These are phyloP conservation scores for Machimus atricapillus DNA, from an alignment of 2,888 invertebrate genomes.

Conservation along the genomic window DNA sequence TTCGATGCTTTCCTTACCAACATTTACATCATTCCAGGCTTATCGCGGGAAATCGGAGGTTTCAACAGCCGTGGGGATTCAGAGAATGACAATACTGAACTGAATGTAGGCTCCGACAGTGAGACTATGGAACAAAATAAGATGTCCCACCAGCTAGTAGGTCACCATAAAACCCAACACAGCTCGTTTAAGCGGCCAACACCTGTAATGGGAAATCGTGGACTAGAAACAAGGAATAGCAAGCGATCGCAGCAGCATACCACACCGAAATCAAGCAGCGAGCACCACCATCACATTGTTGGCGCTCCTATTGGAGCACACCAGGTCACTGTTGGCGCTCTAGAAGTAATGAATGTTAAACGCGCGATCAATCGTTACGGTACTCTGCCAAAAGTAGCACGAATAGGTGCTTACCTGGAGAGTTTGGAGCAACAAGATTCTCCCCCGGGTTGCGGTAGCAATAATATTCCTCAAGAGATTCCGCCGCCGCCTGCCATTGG, in stretches of 20 bases:
- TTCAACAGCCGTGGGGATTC: constrained; percentile 66
- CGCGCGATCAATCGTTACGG: constrained; percentile 95
- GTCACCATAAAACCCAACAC: constrained; percentile 62
- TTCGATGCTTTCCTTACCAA: not conserved
- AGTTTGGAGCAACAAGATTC: constrained; percentile 83
- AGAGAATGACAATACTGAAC: constrained; percentile 73
- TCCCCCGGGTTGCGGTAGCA: not conserved
- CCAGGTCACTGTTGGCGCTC: constrained; percentile 84
- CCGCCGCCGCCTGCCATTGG: constrained; percentile 47
- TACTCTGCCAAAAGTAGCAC: constrained; percentile 93
- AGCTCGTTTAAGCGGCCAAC: constrained; percentile 67
- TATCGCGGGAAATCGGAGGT: constrained; percentile 60
- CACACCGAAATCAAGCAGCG: constrained; percentile 47
- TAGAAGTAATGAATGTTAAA: constrained; percentile 95
- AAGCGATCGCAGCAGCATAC: constrained; percentile 63
- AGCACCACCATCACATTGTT: constrained; percentile 47
- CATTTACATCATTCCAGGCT: constrained; percentile 52
- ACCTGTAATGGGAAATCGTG: constrained; percentile 69
- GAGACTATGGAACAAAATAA: constrained; percentile 62
- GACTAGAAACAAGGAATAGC: constrained; percentile 69
- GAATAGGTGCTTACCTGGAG: constrained; percentile 96
- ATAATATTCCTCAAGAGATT: constrained; percentile 47
- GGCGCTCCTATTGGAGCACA: constrained; percentile 51
- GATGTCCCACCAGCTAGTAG: constrained; percentile 63
- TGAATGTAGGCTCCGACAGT: constrained; percentile 77